Conservation (phyloP, 2,797 vertebrate genomes). For the Bradypodion ventrale region DNA sequence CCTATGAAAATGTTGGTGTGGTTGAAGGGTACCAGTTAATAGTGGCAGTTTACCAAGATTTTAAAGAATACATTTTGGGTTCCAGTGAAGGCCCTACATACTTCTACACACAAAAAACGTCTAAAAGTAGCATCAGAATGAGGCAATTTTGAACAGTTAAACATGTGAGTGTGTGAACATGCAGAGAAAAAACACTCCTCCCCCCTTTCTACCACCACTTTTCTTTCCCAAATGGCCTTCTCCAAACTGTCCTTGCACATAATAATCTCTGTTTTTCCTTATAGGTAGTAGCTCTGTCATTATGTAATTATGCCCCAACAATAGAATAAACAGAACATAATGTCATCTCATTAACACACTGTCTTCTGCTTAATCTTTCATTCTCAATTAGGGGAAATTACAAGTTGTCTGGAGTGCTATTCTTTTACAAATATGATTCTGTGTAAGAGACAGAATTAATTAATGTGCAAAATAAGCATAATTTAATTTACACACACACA, state of each 20-base stretch:
- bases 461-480: background rate
- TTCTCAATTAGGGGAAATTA: background rate
- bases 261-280: no score
- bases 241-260: background rate
- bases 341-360: background rate
- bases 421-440: background rate
- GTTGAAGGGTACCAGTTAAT: background rate
- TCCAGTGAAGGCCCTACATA: background rate
- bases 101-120: background rate
- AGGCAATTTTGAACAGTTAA: background rate
- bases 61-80: background rate
- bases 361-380: background rate
- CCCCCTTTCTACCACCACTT: background rate
- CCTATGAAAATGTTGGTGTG: background rate
- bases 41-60: background rate
- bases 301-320: background rate
- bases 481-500: background rate
- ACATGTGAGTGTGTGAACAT: background rate
- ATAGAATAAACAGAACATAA: background rate
- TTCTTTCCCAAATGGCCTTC: background rate
- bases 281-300: background rate
- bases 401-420: background rate
- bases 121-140: background rate
- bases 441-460: background rate
- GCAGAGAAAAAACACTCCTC: background rate